phyloP scores from a whole-genome alignment of 2,113 vertebrate genomes.

The Oreochromis spilurus region DNA sequence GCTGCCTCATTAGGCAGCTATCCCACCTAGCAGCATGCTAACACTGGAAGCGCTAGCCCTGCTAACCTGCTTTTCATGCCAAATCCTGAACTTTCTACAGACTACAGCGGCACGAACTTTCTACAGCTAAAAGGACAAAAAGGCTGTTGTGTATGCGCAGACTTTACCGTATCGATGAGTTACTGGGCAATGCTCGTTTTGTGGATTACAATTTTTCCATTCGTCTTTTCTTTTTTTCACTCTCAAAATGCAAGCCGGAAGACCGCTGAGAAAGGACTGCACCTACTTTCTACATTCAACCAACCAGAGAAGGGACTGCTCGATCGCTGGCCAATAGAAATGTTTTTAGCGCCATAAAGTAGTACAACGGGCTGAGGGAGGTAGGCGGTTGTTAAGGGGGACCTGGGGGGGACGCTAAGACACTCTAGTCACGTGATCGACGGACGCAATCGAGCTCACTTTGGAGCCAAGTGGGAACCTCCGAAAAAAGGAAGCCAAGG shows the following conservation, averaged over 20 bases:
- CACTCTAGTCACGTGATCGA: conserved; percentile 7
- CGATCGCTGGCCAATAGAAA: conserved; percentile 15
- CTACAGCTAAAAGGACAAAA: not conserved
- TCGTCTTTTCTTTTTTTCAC: conserved; percentile 66
- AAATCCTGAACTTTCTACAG: conserved; percentile 5
- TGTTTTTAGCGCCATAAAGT: not conserved
- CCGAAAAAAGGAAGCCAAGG: not conserved
- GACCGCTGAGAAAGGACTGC: conserved; percentile 10
- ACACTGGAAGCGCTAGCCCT: conserved; percentile 29
- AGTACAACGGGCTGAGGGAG: not conserved
- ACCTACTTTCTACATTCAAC: not conserved
- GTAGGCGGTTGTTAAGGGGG: not conserved
- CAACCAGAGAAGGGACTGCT: conserved; percentile 6
- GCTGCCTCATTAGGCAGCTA: conserved; percentile 45
- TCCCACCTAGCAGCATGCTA: conserved; percentile 50
- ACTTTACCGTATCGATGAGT: conserved; percentile 49
- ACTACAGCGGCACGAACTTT: not conserved
- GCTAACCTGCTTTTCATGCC: conserved; percentile 6
- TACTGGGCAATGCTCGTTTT: conserved; percentile 34
- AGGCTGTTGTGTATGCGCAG: not conserved
- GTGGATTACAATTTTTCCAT: conserved; percentile 67
- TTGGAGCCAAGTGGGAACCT: not conserved
- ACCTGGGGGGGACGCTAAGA: not conserved
- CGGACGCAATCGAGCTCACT: not conserved
- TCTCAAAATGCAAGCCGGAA: conserved; percentile 69